Conservation (phyloP, 2,113 vertebrate genomes). For the Atractosteus spatula region DNA sequence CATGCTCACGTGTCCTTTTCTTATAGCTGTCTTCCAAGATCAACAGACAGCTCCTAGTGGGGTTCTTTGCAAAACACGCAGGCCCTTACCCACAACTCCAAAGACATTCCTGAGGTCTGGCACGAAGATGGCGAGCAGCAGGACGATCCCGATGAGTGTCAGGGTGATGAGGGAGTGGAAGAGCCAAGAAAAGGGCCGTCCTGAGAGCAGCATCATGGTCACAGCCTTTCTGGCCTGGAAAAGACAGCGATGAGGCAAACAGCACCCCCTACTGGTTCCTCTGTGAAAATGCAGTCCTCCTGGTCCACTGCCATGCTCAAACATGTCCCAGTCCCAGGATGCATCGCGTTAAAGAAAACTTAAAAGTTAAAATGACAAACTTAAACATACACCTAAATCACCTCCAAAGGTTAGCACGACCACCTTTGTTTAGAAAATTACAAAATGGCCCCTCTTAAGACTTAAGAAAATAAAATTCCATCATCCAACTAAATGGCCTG, state of each 20-base stretch:
- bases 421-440: too few species aligned
- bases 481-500: too few species aligned
- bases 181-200: conserved; percentile 72
- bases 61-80: too few species aligned
- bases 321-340: neutral
- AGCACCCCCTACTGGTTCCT: neutral
- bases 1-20: too few species aligned
- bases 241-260: neutral
- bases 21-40: too few species aligned
- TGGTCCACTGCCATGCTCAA: neutral
- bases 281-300: too few species aligned
- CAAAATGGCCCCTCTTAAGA: too few species aligned
- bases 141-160: conserved; percentile 69
- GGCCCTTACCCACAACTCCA: conserved; percentile 84
- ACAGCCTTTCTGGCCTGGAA: conserved; percentile 84
- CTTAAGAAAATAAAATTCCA: too few species aligned
- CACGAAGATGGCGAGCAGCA: conserved; percentile 83
- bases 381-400: neutral
- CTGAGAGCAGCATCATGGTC: conserved; percentile 71
- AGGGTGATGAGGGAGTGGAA: conserved; percentile 75
- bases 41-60: too few species aligned
- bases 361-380: neutral
- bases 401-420: neutral
- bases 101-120: conserved; percentile 89
- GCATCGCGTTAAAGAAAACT: too few species aligned